Evolutionary conservation across 53 echinoderm and acorn worm species (phyloP).

Genomic region (Antedon mediterranea): DNA sequence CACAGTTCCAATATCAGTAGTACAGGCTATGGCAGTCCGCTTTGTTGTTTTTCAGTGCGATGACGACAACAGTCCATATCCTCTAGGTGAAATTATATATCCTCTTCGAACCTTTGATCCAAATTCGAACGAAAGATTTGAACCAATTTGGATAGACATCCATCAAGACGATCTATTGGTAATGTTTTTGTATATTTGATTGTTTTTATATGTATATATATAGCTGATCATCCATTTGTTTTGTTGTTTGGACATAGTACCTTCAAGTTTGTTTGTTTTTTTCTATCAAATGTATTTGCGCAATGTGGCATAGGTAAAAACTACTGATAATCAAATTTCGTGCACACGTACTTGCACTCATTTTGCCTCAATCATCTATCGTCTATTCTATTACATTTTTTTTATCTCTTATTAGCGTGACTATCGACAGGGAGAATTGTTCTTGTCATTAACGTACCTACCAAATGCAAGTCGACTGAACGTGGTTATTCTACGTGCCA

Average conservation of each 20-base stretch:
- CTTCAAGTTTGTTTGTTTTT: no score
- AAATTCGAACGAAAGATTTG: background rate
- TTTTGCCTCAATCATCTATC: no score
- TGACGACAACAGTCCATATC: slow-evolving; percentile 33
- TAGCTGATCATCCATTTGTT: background rate
- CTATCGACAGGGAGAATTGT: slow-evolving; percentile 48
- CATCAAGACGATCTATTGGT: background rate
- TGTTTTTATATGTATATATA: background rate
- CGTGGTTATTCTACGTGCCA: slow-evolving; percentile 62
- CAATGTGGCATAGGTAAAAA: no score
- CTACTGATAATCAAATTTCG: no score
- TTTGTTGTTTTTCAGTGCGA: slow-evolving; percentile 61
- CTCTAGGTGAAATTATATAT: slow-evolving; percentile 47
- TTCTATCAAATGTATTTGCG: no score
- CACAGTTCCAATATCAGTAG: slow-evolving; percentile 19
- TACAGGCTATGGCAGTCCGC: background rate
- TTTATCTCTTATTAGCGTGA: slow-evolving; percentile 21
- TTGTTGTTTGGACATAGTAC: no score
- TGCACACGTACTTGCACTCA: no score
- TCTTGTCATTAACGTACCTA: slow-evolving; percentile 67
- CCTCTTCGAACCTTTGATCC: slow-evolving; percentile 30
- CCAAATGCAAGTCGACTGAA: slow-evolving; percentile 80
- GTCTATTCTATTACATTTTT: background rate
- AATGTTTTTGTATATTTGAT: no score
- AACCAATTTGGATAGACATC: slow-evolving; percentile 15